Base-by-base conservation (phyloP, 2,888 invertebrate genomes). In the Mythimna vitellina region DNA sequence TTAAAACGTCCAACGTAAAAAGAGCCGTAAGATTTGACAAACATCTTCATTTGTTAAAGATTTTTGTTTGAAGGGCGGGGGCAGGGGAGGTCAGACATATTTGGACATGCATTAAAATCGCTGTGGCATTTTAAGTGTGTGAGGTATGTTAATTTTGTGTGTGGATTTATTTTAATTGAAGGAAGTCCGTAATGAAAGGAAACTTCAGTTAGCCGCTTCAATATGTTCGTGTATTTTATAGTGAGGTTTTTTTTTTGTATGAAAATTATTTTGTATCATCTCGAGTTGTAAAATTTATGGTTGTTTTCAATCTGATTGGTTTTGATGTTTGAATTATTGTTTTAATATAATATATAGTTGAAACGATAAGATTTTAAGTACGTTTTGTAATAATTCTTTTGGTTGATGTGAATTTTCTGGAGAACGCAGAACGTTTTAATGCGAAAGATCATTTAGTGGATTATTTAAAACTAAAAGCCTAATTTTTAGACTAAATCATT, bases 161-260 rank as follows among this genome's bases (percentile, higher is more conserved):
- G 87, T 89, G 89, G 89, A 92, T 92, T 93, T 93, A 93, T 93
- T 92, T 92, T 90, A 91, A 93, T 92, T 91, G 90, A 88, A 84
- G 85, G 85, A 85, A 86, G 86, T 80, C 74, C 77, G 87, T 88
- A 91, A 90, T 89, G 90, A 91, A 91, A 90, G 89, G 87, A 84
- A 87, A 82, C 83, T 80, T 74, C 81, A 80, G 71, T 69, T 75
- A 46, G 81, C 70, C 75, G 81, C 73, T 78, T 46, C 83, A 84
- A 84, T 83, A 85, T 70, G 76, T 85, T 86, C n/a, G 69, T 70
- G 76, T 81, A 86, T 84, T 89, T 89, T 88, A 87, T 82, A 72
- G 81, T 70, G 3, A 49, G 60, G 42, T 66, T 62, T 76, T 66
- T 62, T 76, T 78, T 76, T 76, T 72, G 51, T 80, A 72, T 65